Evolutionary conservation across 2,113 vertebrate species (phyloP).

Genomic region (Ia io): DNA sequence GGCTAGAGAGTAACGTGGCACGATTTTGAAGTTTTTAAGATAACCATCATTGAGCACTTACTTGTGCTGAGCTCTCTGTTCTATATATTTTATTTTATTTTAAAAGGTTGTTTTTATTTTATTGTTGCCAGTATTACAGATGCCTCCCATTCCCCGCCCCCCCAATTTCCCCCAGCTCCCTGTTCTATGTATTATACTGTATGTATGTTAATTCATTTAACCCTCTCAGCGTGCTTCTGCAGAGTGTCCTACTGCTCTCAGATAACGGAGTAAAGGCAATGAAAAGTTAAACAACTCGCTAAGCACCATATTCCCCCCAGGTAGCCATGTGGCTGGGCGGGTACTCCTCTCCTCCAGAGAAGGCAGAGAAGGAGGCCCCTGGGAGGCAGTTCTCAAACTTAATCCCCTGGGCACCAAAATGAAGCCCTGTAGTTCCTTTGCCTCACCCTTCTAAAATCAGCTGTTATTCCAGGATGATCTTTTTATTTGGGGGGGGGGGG

Average conservation of each 20-base stretch:
- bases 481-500: neutral
- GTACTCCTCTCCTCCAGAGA: neutral
- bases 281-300: neutral
- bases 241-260: neutral
- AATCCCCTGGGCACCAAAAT: neutral
- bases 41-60: neutral
- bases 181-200: neutral
- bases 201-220: neutral
- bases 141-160: too few relatives aligned
- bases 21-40: neutral
- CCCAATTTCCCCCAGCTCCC: too few relatives aligned
- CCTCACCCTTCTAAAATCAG: neutral
- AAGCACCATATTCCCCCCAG: neutral
- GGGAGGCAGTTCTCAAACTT: neutral
- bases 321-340: too few relatives aligned
- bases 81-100: neutral
- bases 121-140: too few relatives aligned
- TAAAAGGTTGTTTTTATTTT: too few relatives aligned
- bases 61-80: neutral
- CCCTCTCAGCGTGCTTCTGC: neutral
- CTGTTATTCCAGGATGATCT: neutral
- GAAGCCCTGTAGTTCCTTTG: neutral
- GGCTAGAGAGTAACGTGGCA: neutral
- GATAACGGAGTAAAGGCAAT: neutral
- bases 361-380: neutral